These are phyloP conservation scores for Bathynomus jamesi DNA, from an alignment of 1,140 invertebrate genomes.

Conservation along the genomic window DNA sequence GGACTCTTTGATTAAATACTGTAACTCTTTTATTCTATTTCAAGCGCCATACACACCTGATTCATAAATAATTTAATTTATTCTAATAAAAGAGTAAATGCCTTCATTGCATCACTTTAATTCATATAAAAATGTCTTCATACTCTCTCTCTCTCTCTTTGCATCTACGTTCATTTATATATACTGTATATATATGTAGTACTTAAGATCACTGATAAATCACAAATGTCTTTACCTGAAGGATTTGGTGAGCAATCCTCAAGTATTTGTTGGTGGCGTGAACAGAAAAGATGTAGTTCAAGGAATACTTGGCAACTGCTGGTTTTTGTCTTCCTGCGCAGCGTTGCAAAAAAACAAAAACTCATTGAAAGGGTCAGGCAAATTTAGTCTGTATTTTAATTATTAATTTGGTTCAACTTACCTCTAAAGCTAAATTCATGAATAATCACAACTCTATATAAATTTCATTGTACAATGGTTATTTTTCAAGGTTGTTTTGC, in stretches of 20 bases:
- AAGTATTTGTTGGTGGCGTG: constrained; percentile 50
- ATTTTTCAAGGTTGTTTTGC: too few relatives aligned
- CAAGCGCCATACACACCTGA: neutral
- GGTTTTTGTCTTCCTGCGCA: constrained; percentile 48
- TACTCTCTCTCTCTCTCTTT: too few relatives aligned
- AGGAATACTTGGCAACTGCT: constrained; percentile 51
- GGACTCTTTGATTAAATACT: too few relatives aligned
- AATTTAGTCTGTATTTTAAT: too few relatives aligned
- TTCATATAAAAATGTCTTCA: too few relatives aligned
- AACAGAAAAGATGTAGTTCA: constrained; percentile 54
- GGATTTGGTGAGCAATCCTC: constrained; percentile 50
- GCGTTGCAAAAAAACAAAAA: constrained; percentile 45
- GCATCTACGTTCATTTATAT: too few relatives aligned
- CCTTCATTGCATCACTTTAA: neutral
- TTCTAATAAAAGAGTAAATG: neutral
- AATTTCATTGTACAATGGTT: too few relatives aligned
- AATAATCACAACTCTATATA: too few relatives aligned
- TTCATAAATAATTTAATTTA: neutral
- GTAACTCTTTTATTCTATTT: too few relatives aligned
- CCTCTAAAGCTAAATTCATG: too few relatives aligned
- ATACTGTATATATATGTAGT: neutral
- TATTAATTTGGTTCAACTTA: too few relatives aligned
- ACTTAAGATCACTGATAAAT: neutral
- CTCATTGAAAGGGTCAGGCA: constrained; percentile 45
- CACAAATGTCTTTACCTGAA: constrained; percentile 28